phyloP scores from a whole-genome alignment of 2,797 vertebrate species.

The Acipenser ruthenus region DNA sequence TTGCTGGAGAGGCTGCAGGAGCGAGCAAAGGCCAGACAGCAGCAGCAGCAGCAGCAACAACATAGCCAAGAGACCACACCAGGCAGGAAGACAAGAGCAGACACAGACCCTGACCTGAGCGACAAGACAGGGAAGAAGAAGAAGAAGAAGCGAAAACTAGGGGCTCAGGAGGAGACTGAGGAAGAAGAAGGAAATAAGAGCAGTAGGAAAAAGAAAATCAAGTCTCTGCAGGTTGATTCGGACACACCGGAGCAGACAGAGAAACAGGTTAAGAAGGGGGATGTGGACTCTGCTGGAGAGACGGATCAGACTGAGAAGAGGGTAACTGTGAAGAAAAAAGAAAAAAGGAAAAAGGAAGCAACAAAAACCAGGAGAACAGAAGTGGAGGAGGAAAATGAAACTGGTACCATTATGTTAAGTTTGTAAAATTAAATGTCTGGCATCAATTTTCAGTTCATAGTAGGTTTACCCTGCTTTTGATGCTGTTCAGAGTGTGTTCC shows the following conservation, averaged over 20 bases:
- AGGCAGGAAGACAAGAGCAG: constrained; percentile 24
- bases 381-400: constrained; percentile 11
- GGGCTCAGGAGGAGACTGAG: background rate
- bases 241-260: background rate
- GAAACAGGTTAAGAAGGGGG: constrained; percentile 29
- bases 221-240: background rate
- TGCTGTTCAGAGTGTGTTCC: too few species aligned
- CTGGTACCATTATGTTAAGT: constrained; percentile 25
- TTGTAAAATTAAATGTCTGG: too few species aligned
- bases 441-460: too few species aligned
- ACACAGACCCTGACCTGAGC: background rate
- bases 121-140: background rate
- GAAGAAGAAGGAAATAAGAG: background rate
- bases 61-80: background rate
- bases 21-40: constrained; percentile 67
- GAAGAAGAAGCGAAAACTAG: constrained; percentile 20
- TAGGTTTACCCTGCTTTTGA: too few species aligned
- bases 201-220: background rate
- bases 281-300: constrained; percentile 14
- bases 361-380: constrained; percentile 6
- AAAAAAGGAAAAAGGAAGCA: constrained; percentile 20
- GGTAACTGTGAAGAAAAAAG: constrained; percentile 1
- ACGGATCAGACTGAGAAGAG: constrained; percentile 6
- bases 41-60: constrained; percentile 16
- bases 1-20: constrained; percentile 69